Evolutionary conservation across 2,888 invertebrate genomes (phyloP), one percentile per base, ranked within the genome.

Genomic region (Cataglyphis albicans): DNA sequence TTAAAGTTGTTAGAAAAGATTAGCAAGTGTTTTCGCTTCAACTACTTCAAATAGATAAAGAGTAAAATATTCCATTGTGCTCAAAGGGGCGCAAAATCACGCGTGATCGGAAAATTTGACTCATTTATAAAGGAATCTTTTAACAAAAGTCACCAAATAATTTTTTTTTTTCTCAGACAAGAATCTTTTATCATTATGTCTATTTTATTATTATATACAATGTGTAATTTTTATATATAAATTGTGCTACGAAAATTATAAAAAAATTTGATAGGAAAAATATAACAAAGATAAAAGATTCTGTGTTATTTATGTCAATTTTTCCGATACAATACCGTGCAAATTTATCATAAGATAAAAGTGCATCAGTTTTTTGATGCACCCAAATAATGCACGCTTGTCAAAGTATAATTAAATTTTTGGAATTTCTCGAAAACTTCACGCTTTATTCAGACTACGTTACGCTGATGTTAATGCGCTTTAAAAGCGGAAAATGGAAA

Each of bases 1-100:
- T 78, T 57, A 32, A 78, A 78, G 72, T 55, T 57, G 29, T 78
- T 78, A 78, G 72, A 41, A 78, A 78, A 78, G 72, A 78, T 76
- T 76, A 68, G 29, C 57, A 76, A 35, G 41, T 35, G 21, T 75
- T 65, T 65, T 68, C 70, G 70, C 75, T 67, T 68, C 48, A 75
- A 68, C 48, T 65, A 67, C 52, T 67, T 75, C 21, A 75, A 75
- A 52, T 70, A 68, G 55, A 38, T 68, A 29, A 68, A 76, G 76
- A 76, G 70, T 12, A 67, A 38, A 25, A 68, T 55, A 55, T 76
- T 68, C 70, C 68, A 52, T 75, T 25, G 48, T n/a, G 12, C 0
- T 6, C 21, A 52, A 48, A 65, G 18, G 21, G 41, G 32, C 18
- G 18, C n/a, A 41, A 12, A 48, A 65, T 38, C 35, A 35, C 18